Base-by-base conservation (phyloP, 2,888 invertebrate species). In the Tortricodes alternella region DNA sequence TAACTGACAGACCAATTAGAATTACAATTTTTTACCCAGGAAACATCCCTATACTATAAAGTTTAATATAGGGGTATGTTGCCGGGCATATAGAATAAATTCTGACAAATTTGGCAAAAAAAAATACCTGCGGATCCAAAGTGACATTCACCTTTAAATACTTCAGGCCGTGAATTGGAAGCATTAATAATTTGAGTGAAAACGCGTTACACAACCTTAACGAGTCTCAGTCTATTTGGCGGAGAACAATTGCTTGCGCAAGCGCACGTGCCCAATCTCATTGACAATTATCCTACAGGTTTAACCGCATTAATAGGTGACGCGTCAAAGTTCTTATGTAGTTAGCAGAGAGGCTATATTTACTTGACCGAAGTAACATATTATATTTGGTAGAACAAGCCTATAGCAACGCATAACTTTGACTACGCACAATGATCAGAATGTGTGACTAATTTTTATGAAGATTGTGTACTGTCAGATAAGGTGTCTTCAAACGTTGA, bases 151-250 rank as follows among this genome's bases (percentile, higher is more conserved):
- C 44, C 44, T 44, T 44, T 44, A 5, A 8, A 9, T 11, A 39
- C 34, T 51, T 43, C 37, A 32, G 53, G 21, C 19, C 37, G 27
- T 43, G 41, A 41, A 32, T 43, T 50, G 15, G 34, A 29, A 39
- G 39, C 43, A 55, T 55, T 55, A 37, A 51, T 49, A 56, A 44
- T 44, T 11, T 4, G 11, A 62, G 64, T 64, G 65, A 66, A 68
- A 70, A 63, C 59, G 56, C 41, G 56, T 78, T 76, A 68, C 75
- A 78, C 64, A 67, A 62, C 67, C 66, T 71, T 67, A 64, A 52
- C 64, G 51, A 66, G 69, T 73, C 73, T 63, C 76, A 76, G 70
- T 74, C 75, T 76, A 74, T 70, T 80, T 76, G 74, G 60, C 66
- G 61, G 60, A 66, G 72, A 73, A 76, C 76, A 78, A 80, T 66